A percentile compares a stretch with the other conserved stretches of the same genome.
phyloP scores from a whole-genome alignment of 2,113 vertebrate species.

The Pluvialis apricaria region DNA sequence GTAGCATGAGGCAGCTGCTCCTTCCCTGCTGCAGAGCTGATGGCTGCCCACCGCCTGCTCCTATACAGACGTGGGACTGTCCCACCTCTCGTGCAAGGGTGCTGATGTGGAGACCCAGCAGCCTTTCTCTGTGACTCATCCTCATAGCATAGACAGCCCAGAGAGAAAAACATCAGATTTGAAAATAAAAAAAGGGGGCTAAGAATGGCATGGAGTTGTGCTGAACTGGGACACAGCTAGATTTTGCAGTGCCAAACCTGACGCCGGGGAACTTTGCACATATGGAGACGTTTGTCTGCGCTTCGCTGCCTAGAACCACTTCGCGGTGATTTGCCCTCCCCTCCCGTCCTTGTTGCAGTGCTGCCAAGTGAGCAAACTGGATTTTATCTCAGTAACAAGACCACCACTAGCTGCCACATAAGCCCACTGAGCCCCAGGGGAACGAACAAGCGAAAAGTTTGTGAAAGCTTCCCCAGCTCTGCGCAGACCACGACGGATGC shows the following conservation, averaged over 20 bases:
- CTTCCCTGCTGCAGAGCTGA: not conserved
- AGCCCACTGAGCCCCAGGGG: accelerated
- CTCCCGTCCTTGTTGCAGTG: not conserved
- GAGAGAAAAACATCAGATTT: not conserved
- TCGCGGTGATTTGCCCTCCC: not conserved
- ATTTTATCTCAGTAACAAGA: not conserved
- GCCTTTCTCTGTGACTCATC: not conserved
- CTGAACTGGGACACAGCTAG: not conserved
- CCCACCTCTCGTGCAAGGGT: not conserved
- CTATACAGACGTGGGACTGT: not conserved
- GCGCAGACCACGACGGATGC: not conserved
- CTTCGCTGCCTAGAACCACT: not conserved
- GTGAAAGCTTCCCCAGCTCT: not conserved
- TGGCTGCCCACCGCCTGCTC: not conserved
- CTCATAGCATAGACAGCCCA: not conserved
- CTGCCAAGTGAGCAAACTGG: accelerated
- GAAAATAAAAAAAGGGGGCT: not conserved
- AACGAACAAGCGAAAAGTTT: not conserved
- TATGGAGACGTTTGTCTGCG: not conserved
- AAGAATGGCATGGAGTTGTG: not conserved
- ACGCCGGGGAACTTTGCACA: not conserved
- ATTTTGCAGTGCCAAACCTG: not conserved
- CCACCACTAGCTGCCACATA: not conserved
- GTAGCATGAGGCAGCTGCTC: too few relatives aligned
- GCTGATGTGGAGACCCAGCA: not conserved